A percentile compares a stretch with the other conserved stretches of the same genome.
Evolutionary conservation across 2,113 vertebrate genomes (phyloP).

Genomic region (Calonectris borealis): DNA sequence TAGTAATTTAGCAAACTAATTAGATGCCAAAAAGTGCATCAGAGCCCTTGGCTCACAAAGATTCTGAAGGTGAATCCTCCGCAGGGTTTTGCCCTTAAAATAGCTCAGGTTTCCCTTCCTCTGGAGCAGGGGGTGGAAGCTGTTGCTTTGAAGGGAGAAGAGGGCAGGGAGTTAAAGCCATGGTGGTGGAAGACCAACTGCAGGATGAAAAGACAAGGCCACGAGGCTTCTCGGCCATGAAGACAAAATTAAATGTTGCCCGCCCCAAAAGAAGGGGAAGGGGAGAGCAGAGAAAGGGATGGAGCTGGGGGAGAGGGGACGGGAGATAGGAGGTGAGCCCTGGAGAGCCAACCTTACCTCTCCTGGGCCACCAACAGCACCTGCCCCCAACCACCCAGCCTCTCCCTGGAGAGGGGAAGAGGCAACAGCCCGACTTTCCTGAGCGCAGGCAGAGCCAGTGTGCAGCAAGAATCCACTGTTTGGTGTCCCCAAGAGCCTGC

Average conservation of each 20-base stretch:
- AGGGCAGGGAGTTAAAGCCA: not conserved
- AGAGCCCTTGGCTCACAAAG: not conserved
- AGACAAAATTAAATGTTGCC: not conserved
- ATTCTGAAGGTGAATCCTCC: not conserved
- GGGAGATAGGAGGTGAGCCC: not conserved
- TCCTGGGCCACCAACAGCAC: not conserved
- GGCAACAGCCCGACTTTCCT: not conserved
- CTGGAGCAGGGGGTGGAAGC: not conserved
- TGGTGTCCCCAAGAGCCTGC: not conserved
- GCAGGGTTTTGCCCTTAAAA: not conserved
- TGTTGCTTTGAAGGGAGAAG: not conserved
- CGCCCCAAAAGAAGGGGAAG: not conserved
- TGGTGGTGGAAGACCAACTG: not conserved
- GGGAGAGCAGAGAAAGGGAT: not conserved
- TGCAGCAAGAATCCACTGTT: not conserved
- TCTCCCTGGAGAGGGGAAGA: not conserved
- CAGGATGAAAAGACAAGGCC: not conserved
- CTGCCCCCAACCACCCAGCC: not conserved
- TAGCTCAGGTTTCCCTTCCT: not conserved
- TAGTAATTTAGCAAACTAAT: not conserved
- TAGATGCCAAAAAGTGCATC: not conserved
- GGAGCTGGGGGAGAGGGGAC: not conserved
- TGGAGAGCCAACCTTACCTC: not conserved
- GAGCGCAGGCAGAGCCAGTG: not conserved
- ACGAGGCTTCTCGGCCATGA: not conserved